These are phyloP conservation scores for Luffia ferchaultella DNA, from an alignment of 2,888 invertebrate genomes.

Conservation along the genomic window DNA sequence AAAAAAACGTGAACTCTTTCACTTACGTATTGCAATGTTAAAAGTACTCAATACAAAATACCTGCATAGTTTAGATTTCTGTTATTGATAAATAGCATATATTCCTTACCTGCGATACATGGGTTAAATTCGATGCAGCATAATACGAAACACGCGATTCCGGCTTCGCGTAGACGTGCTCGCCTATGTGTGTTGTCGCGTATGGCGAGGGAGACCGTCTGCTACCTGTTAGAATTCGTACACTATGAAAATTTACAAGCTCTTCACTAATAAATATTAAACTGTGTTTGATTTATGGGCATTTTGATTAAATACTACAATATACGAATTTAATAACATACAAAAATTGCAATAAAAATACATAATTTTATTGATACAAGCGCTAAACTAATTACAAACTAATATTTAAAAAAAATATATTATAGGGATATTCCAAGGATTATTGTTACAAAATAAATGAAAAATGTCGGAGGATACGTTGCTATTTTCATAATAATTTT, in stretches of 20 bases:
- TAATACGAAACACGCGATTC: slow-evolving; percentile 77
- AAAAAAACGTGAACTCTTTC: too few species aligned
- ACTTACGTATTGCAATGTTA: too few species aligned
- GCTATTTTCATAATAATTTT: too few species aligned
- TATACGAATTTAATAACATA: neutral
- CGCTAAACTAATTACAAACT: neutral
- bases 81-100: too few species aligned
- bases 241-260: slow-evolving; percentile 5
- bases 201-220: slow-evolving; percentile 74
- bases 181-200: slow-evolving; percentile 71
- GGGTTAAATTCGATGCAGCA: slow-evolving; percentile 80
- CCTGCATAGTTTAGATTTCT: too few species aligned
- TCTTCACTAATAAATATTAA: too few species aligned
- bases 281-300: too few species aligned
- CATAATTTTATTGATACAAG: neutral
- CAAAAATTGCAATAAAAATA: neutral
- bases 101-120: slow-evolving; percentile 75
- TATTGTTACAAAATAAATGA: too few species aligned
- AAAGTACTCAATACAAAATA: too few species aligned
- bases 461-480: too few species aligned
- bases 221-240: slow-evolving; percentile 30
- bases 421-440: neutral
- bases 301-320: neutral
- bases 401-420: neutral
- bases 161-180: slow-evolving; percentile 68